Percentiles rank a stretch among this genome's conserved stretches.
Conservation (phyloP, 2,888 invertebrate genomes). For the Piscicola geometra region DNA sequence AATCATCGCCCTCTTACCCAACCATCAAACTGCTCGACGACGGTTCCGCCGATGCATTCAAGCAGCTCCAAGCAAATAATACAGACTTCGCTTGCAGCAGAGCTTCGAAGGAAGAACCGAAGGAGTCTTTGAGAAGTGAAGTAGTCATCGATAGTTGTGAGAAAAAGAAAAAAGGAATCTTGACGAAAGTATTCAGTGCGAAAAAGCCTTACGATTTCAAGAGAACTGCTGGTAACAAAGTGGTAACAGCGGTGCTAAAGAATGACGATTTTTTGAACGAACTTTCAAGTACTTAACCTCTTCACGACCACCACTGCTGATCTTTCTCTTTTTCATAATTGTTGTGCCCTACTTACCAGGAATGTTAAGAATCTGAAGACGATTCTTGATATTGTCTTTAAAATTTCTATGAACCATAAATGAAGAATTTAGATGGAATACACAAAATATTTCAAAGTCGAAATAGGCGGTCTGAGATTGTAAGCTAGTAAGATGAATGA, state of each 20-base stretch:
- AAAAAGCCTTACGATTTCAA: neutral
- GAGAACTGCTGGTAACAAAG: neutral
- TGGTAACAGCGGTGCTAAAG: neutral
- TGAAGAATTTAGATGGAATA: no score
- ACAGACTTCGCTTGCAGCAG: neutral
- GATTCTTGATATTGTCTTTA: no score
- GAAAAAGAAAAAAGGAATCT: neutral
- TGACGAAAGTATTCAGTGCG: neutral
- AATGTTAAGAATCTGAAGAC: no score
- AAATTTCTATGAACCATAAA: no score
- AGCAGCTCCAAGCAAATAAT: no score
- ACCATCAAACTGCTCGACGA: constrained; percentile 2
- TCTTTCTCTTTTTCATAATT: neutral
- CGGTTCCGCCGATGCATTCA: neutral
- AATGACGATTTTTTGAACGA: neutral
- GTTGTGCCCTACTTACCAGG: no score
- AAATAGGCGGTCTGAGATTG: no score
- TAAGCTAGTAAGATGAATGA: no score
- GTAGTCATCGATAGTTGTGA: neutral
- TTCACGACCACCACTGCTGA: neutral
- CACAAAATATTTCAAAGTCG: no score
- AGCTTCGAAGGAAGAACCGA: neutral
- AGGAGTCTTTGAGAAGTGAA: neutral
- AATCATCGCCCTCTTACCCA: neutral
- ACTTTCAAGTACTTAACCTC: neutral